Percentiles rank a stretch among this genome's conserved stretches.
Evolutionary conservation across 2,797 vertebrate species (phyloP).

Genomic region (Chaunax sp.): DNA sequence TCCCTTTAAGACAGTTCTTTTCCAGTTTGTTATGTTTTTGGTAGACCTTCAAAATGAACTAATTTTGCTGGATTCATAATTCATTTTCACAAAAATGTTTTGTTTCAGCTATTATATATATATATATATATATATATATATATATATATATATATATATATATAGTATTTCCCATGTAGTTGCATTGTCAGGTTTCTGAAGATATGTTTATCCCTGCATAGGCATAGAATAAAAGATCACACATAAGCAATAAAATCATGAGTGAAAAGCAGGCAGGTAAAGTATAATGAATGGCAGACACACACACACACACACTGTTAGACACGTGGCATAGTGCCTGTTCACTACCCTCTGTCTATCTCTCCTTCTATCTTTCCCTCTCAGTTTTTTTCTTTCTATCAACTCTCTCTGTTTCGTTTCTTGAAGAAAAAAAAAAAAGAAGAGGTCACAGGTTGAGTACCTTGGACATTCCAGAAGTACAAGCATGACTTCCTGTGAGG

Average conservation of each 20-base stretch:
- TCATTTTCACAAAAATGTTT: no score
- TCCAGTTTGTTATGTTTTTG: no score
- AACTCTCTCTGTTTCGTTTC: not conserved
- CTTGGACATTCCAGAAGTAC: slow-evolving; percentile 23
- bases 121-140: no score
- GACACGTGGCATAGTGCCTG: no score
- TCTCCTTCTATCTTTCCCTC: slow-evolving; percentile 31
- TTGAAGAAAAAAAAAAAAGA: not conserved
- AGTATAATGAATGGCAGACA: not conserved
- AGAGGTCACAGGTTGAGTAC: slow-evolving; percentile 8
- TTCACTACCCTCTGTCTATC: slow-evolving; percentile 17
- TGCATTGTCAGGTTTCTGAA: not conserved
- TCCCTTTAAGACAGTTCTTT: no score
- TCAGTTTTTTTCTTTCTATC: slow-evolving; percentile 26
- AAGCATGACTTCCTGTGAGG: slow-evolving; percentile 48
- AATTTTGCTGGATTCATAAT: not conserved
- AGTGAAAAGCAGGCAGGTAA: not conserved
- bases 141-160: no score
- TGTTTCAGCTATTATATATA: no score
- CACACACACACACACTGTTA: no score
- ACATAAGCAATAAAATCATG: not conserved
- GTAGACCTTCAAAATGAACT: not conserved
- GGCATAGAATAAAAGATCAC: not conserved
- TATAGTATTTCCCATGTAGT: no score
- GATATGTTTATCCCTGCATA: not conserved